Percentiles rank a stretch among this genome's conserved stretches.
Evolutionary conservation across 1,140 invertebrate genomes (phyloP).

Genomic region (Drosophila jambulina): DNA sequence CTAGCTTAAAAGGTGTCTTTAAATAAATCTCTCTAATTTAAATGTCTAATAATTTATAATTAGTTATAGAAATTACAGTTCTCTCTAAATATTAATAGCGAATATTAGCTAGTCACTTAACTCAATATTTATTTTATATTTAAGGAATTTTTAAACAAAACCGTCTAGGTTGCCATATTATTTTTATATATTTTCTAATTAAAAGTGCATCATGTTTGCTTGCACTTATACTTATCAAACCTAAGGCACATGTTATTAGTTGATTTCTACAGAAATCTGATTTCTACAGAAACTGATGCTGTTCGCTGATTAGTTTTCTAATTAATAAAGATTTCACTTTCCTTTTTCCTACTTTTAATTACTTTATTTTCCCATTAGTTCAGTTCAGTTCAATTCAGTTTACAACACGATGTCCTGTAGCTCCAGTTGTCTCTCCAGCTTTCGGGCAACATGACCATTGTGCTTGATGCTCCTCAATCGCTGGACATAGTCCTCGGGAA

Average conservation of each 20-base stretch:
- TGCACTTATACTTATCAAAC: background rate
- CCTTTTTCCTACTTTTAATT: background rate
- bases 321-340: background rate
- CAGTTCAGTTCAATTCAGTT: background rate
- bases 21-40: background rate
- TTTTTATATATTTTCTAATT: background rate
- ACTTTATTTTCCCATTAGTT: background rate
- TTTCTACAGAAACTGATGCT: background rate
- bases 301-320: background rate
- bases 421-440: conserved; percentile 50
- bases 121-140: background rate
- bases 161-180: background rate
- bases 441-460: conserved; percentile 43
- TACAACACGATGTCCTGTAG: conserved; percentile 38
- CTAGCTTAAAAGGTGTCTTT: too few species aligned
- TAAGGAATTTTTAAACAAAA: background rate
- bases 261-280: background rate
- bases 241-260: background rate
- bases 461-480: conserved; percentile 63
- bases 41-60: background rate
- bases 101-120: background rate
- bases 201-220: background rate
- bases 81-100: background rate
- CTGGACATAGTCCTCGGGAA: conserved; percentile 61
- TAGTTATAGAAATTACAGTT: background rate